Percentiles rank a stretch among this genome's conserved stretches.
Conservation (phyloP, 2,888 invertebrate species). For the Drosophila fulvimacula region DNA sequence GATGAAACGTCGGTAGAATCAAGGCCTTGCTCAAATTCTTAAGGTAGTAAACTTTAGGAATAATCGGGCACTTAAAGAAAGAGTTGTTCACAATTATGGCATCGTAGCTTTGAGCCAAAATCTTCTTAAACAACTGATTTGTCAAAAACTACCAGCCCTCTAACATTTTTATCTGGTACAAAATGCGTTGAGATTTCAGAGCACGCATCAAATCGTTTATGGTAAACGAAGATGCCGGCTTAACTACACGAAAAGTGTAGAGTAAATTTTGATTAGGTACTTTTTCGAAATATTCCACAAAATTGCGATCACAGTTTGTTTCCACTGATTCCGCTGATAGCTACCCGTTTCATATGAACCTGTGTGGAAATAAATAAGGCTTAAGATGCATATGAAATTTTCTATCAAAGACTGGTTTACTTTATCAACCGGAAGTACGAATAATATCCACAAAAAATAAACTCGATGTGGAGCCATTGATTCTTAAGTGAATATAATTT, state of each 20-base stretch:
- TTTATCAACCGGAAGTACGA: background rate
- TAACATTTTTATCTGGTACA: slow-evolving; percentile 27
- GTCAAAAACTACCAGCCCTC: slow-evolving; percentile 46
- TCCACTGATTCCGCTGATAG: slow-evolving; percentile 12
- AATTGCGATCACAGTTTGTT: slow-evolving; percentile 37
- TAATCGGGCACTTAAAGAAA: slow-evolving; percentile 33
- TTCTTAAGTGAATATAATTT: background rate
- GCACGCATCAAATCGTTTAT: slow-evolving; percentile 15
- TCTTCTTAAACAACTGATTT: slow-evolving; percentile 32
- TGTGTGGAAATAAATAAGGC: background rate
- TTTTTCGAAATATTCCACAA: slow-evolving; percentile 33
- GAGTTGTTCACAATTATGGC: slow-evolving; percentile 27
- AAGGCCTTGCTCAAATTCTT: slow-evolving; percentile 12
- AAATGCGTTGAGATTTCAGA: slow-evolving; percentile 2
- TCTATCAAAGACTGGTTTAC: background rate
- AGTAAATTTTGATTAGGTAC: background rate
- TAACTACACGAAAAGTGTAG: slow-evolving; percentile 29
- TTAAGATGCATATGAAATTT: too few relatives aligned
- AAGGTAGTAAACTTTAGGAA: slow-evolving; percentile 31
- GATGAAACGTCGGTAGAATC: slow-evolving; percentile 18
- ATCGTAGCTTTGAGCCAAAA: slow-evolving; percentile 5
- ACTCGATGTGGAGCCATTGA: background rate
- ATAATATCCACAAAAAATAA: too few relatives aligned
- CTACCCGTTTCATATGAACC: slow-evolving; percentile 12
- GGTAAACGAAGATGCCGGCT: slow-evolving; percentile 1